Evolutionary conservation across 2,113 vertebrate species (phyloP).

Genomic region (Sinocyclocheilus rhinocerous): DNA sequence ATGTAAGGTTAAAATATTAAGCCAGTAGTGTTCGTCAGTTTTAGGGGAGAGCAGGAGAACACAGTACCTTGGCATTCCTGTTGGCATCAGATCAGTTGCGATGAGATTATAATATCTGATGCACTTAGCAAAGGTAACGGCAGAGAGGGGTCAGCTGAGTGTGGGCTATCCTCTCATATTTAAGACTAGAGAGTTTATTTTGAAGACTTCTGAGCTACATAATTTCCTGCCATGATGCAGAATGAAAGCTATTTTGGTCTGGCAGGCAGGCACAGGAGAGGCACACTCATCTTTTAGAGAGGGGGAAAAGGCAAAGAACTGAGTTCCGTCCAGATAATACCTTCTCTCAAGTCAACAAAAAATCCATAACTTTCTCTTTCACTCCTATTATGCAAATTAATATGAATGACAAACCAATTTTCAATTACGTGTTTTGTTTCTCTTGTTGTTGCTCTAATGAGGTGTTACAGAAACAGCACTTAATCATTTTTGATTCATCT

Average conservation of each 20-base stretch:
- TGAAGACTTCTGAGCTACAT: slow-evolving; percentile 48
- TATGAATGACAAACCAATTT: neutral
- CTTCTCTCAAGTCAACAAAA: neutral
- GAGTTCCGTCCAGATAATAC: neutral
- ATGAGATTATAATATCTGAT: slow-evolving; percentile 13
- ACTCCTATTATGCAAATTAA: neutral
- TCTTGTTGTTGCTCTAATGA: neutral
- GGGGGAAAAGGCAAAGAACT: neutral
- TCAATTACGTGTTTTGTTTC: neutral
- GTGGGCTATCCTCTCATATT: slow-evolving; percentile 21
- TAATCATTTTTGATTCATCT: neutral
- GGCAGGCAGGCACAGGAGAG: no score
- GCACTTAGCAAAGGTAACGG: slow-evolving; percentile 26
- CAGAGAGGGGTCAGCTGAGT: slow-evolving; percentile 10
- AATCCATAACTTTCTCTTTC: neutral
- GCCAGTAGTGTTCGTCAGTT: slow-evolving; percentile 53
- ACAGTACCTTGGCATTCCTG: neutral
- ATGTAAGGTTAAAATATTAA: slow-evolving; percentile 62
- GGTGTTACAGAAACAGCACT: neutral
- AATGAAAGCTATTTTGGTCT: no score
- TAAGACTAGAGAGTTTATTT: slow-evolving; percentile 38
- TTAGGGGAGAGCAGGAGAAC: neutral
- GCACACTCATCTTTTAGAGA: no score
- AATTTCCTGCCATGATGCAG: slow-evolving; percentile 53
- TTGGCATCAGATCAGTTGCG: slow-evolving; percentile 1